Evolutionary conservation across 2,888 invertebrate species (phyloP).

Genomic region (Euplagia quadripunctaria): DNA sequence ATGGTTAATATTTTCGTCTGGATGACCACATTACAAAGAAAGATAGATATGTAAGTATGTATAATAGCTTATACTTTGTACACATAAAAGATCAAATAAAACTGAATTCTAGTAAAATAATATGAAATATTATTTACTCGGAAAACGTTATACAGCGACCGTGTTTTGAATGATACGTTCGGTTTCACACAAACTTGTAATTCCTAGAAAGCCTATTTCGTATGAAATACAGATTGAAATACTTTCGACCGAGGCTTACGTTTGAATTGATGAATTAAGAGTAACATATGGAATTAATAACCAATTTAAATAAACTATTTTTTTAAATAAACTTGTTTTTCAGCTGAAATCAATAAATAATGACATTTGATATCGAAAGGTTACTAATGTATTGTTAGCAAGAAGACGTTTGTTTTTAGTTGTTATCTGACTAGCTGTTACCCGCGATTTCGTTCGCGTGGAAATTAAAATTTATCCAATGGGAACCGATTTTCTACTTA

Average conservation of each 20-base stretch:
- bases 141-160: conserved; percentile 5
- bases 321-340: no score
- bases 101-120: conserved; percentile 17
- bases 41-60: not conserved
- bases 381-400: no score
- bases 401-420: no score
- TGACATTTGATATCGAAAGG: no score
- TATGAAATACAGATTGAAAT: conserved; percentile 7
- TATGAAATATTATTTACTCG: conserved; percentile 9
- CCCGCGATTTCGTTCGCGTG: no score
- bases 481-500: no score
- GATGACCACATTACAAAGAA: conserved; percentile 3
- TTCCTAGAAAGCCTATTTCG: conserved; percentile 12
- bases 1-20: conserved; percentile 14
- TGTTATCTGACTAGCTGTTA: no score
- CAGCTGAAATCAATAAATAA: no score
- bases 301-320: not conserved
- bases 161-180: conserved; percentile 1
- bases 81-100: not conserved
- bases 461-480: no score
- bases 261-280: conserved; percentile 5
- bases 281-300: not conserved
- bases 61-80: no score
- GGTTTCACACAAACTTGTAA: conserved; percentile 7
- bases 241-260: not conserved